phyloP scores from a whole-genome alignment of 2,113 vertebrate genomes.

The Upupa epops region DNA sequence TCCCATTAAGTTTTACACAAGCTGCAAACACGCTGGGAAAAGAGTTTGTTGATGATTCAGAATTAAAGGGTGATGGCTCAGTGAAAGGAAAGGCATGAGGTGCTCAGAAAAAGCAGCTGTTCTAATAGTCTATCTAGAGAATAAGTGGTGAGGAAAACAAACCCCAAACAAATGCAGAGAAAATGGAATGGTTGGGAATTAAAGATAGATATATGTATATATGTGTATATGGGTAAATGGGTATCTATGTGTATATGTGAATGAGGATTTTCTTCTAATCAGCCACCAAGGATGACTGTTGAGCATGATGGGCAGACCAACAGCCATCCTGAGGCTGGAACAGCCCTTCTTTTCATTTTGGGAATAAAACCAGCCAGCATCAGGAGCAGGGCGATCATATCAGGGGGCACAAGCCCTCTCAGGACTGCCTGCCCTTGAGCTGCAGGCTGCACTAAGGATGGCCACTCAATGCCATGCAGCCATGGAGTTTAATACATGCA shows the following conservation, averaged over 20 bases:
- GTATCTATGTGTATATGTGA: too few species aligned
- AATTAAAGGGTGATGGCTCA: not conserved
- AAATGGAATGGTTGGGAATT: not conserved
- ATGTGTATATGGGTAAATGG: too few species aligned
- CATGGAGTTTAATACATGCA: not conserved
- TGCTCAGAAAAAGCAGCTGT: not conserved
- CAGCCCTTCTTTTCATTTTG: not conserved
- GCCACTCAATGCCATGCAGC: rapidly evolving
- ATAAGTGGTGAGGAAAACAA: not conserved
- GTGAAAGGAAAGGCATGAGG: not conserved
- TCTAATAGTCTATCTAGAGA: not conserved
- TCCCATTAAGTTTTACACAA: not conserved
- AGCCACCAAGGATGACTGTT: not conserved
- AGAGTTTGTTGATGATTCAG: not conserved
- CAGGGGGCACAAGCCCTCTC: not conserved
- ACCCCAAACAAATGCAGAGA: not conserved
- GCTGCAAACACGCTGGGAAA: not conserved
- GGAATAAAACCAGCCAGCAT: not conserved
- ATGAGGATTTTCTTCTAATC: not conserved
- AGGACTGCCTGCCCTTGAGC: rapidly evolving
- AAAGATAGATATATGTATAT: too few species aligned
- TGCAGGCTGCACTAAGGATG: not conserved
- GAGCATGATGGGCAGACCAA: not conserved
- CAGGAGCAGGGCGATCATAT: not conserved
- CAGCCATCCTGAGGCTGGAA: not conserved